Evolutionary conservation across 2,797 vertebrate species (phyloP), one percentile per base, ranked within the genome.

Genomic region (Peromyscus nudipes): DNA sequence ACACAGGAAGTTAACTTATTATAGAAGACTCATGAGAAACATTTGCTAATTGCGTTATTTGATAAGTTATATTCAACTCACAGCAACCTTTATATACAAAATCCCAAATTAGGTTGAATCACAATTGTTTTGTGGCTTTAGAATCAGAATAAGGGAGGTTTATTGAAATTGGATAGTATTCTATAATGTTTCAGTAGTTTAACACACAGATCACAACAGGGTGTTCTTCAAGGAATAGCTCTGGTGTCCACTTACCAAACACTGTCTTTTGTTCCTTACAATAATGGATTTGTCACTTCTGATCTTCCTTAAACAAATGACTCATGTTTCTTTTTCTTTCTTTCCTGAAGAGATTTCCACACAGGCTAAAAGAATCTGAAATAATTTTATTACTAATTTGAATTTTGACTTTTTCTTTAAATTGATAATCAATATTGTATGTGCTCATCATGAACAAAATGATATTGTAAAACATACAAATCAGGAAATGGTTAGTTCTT

Each of bases 21-120:
- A 37, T 13, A 80, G 4, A 40, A 80, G n/a, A 19, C 11, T 79
- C 23, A 75, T 65, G 69, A 89, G 34, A 31, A 4, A 89, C 21
- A 83, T 43, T 88, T 60, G 11, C 37, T 87, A 43, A 80, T 84
- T 64, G 84, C 34, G 94, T 34, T 90, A 87, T 69, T 89, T 96
- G 49, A 75, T 91, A 55, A 29, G 17, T 9, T 64, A 43, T 60
- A 83, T 71, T 86, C 40, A 92, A 25, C 55, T 86, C 40, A 49
- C n/a, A 73, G 43, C 4, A 90, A 84, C 25, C 5, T 2, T 43
- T 82, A 37, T 60, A 79, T 12, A 88, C 11, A 95, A 77, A 60
- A 91, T 23, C 8, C 21, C 34, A 92, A 86, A 92, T 76, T 96
- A 77, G 0, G 8, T 75, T 12, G 43, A 62, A 91, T 65, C 34